These are phyloP conservation scores for Cheiracanthium punctorium DNA, from an alignment of 2,888 invertebrate species.

Conservation along the genomic window DNA sequence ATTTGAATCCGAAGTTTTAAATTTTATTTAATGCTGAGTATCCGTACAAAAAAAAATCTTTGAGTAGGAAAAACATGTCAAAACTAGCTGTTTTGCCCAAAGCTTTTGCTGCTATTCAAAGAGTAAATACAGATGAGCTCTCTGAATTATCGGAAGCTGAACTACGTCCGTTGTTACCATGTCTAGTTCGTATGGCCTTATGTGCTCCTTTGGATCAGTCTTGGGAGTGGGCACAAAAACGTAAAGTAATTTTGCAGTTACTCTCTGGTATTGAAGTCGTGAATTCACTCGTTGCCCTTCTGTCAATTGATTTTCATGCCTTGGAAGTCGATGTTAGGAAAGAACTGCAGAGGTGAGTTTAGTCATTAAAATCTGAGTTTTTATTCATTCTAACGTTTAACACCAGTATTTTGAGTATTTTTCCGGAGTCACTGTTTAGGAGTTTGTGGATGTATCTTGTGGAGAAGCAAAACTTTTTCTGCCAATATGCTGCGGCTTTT, in stretches of 20 bases:
- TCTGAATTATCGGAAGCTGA: conserved; percentile 80
- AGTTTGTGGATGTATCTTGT: no score
- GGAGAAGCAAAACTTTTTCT: no score
- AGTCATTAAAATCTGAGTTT: no score
- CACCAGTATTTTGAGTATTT: no score
- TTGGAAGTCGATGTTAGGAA: conserved; percentile 93
- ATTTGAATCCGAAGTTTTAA: no score
- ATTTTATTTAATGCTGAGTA: no score
- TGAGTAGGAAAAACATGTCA: no score
- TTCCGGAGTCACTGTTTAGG: no score
- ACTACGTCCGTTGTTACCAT: conserved; percentile 92
- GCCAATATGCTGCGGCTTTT: no score
- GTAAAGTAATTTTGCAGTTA: conserved; percentile 91
- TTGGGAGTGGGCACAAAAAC: conserved; percentile 86
- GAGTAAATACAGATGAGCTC: conserved; percentile 62
- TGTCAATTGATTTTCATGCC: conserved; percentile 95
- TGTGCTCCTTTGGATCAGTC: conserved; percentile 91
- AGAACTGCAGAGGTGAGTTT: conserved; percentile 82
- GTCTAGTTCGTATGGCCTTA: conserved; percentile 92
- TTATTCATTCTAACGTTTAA: no score
- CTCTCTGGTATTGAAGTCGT: conserved; percentile 94
- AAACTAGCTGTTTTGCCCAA: conserved; percentile 57
- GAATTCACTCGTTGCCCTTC: conserved; percentile 92
- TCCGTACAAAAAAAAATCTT: no score
- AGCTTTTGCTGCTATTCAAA: conserved; percentile 65